A percentile compares a stretch with the other conserved stretches of the same genome.
Evolutionary conservation across 2,113 vertebrate genomes (phyloP).

Genomic region (Bolborhynchus lineola): DNA sequence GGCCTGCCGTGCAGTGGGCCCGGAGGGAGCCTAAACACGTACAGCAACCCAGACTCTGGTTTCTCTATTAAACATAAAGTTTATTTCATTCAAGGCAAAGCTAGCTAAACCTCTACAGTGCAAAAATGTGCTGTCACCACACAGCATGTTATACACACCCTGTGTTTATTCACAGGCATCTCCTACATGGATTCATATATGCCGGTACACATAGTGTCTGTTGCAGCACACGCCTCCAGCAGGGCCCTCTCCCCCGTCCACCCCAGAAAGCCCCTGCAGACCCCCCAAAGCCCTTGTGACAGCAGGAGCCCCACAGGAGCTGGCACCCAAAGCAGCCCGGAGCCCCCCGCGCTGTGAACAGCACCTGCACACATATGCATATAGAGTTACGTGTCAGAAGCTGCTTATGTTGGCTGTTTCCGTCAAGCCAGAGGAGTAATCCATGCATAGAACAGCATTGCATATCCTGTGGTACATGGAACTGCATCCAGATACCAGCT

Average conservation of each 20-base stretch:
- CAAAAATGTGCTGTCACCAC: slow-evolving; percentile 52
- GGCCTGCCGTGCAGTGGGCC: accelerated
- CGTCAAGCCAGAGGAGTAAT: slow-evolving; percentile 50
- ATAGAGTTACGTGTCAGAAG: background rate
- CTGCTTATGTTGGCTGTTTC: background rate
- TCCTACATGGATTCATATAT: background rate
- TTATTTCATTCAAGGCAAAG: slow-evolving; percentile 79
- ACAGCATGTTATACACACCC: background rate
- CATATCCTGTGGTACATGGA: slow-evolving; percentile 18
- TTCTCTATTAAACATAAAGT: slow-evolving; percentile 66
- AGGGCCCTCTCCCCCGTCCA: accelerated
- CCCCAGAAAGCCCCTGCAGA: background rate
- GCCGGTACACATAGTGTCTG: background rate
- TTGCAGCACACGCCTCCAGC: background rate
- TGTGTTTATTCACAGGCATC: background rate
- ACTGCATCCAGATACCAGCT: background rate
- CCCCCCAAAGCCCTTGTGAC: background rate
- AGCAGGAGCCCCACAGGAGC: background rate
- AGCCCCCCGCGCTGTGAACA: background rate
- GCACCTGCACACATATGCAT: background rate
- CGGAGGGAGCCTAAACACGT: background rate
- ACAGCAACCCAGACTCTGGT: background rate
- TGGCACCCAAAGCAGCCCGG: background rate
- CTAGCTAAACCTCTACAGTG: slow-evolving; percentile 68
- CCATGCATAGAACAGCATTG: slow-evolving; percentile 71